Base-by-base conservation (phyloP, 2,888 invertebrate species). In the Diarsia rubi region DNA sequence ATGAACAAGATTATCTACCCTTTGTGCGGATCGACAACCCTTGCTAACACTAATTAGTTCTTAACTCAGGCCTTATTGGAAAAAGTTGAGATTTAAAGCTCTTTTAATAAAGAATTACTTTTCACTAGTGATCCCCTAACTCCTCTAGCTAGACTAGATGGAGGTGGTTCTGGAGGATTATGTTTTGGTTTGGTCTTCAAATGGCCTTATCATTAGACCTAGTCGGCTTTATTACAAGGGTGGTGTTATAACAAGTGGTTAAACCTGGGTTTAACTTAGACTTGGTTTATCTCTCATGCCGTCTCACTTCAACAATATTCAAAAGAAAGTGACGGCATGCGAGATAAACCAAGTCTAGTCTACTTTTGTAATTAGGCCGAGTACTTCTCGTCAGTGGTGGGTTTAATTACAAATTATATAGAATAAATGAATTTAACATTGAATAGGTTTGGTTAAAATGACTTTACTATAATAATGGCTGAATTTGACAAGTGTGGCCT, bases 21-120 rank as follows among this genome's bases (percentile, higher is more conserved):
- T 83, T 79, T 82, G 72, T 70, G 57, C 60, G 27, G n/a, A 62
- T 68, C 79, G 71, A 47, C 65, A 27, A 27, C 49, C 69, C 75
- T 62, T 45, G 74, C 57, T 57, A n/a, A 65, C 69, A 57, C 64
- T 82, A 85, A 79, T 85, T 87, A 85, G 69, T 82, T 73, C 67
- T 21, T 47, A 75, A 74, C 86, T 73, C 49, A 68, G 62, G 16
- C 42, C 62, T 16, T 85, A 79, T 82, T 73, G 83, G 77, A 73
- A 85, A 85, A 87, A 79, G 83, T 87, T 79, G 31, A 14, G 42
- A 69, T 62, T 69, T 52, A 76, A 82, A 59, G n/a, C 74, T 70
- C 70, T 77, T 77, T 70, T 59, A 59, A 59, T 44, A 64, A 31
- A 63, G 31, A 24, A 54, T 75, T 21, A 21, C n/a, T 42, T 19